Base-by-base conservation (phyloP, 2,113 vertebrate genomes). In the Mellivora capensis region DNA sequence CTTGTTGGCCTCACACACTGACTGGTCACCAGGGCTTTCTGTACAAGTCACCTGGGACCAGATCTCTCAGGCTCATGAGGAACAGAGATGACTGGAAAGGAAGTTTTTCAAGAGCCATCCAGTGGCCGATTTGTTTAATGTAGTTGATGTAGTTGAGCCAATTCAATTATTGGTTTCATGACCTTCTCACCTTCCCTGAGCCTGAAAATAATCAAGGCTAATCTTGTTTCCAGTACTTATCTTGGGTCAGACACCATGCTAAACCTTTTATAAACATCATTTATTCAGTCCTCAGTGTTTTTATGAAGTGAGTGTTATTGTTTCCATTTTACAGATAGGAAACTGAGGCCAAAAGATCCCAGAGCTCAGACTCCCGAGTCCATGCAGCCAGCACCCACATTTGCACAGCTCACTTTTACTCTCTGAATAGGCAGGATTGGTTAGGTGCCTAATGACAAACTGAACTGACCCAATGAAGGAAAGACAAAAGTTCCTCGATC, bases 271-370 rank as follows among this genome's bases (percentile, higher is more conserved):
- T 2, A 72, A 76, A 82, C 12, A 52, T 47, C 67, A 61, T n/a
- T 23, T 67, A 27, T 49, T 61, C 79, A 72, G 67, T 84, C 10
- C 39, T 83, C 12, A 31, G 44, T 7, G 84, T 21, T 25, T 44
- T 86, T 76, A 21, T 31, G 6, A 67, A 47, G 8, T 10, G 17
- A 4, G 34, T 49, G 23, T 31, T 67, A 39, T 71, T 71, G 49
- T 93, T 85, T 67, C 47, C 62, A 62, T 81, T 93, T 95, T 37
- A 84, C 25, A 85, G 54, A 57, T 52, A 84, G 27, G 44, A 87
- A 87, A 93, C 64, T 42, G 37, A 95, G 42, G 57, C 42, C 29
- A 39, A 94, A 49, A 80, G 37, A 77, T 10, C 10, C 20, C 12
- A 49, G 27, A 54, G 42, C 14, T 79, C 90, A 96, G 37, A 62